A percentile compares a stretch with the other conserved stretches of the same genome.
Conservation (phyloP, 2,797 vertebrate genomes). For the Onychomys leucogaster region DNA sequence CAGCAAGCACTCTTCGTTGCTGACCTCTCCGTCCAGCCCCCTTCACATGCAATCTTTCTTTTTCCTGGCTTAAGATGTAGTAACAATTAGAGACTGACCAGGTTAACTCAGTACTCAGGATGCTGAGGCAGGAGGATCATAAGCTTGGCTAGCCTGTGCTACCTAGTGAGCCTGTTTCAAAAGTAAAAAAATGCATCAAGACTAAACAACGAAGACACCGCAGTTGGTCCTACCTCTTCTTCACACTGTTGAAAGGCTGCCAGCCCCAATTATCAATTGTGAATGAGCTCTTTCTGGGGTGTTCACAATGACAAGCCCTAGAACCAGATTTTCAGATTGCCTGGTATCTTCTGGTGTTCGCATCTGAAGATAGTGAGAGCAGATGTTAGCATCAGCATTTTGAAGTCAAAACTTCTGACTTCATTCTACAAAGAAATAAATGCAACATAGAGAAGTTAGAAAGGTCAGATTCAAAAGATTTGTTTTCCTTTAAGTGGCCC, state of each 20-base stretch:
- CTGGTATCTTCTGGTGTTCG: not conserved
- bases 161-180: not conserved
- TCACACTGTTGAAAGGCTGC: not conserved
- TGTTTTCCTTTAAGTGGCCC: not conserved
- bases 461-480: slow-evolving; percentile 17
- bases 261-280: not conserved
- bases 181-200: not conserved
- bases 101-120: too few relatives aligned
- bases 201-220: not conserved
- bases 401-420: slow-evolving; percentile 20
- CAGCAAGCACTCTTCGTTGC: not conserved
- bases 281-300: not conserved
- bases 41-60: not conserved
- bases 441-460: not conserved
- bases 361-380: not conserved
- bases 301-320: not conserved
- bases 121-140: not conserved
- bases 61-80: not conserved
- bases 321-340: not conserved
- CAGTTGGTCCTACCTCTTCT: not conserved
- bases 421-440: slow-evolving; percentile 32
- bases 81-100: not conserved
- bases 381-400: not conserved
- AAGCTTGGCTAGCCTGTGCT: not conserved
- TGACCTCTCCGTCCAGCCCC: not conserved